A percentile compares a stretch with the other conserved stretches of the same genome.
These are phyloP conservation scores for Hipparchia sbordonii DNA, from an alignment of 2,888 invertebrate species.

Conservation along the genomic window DNA sequence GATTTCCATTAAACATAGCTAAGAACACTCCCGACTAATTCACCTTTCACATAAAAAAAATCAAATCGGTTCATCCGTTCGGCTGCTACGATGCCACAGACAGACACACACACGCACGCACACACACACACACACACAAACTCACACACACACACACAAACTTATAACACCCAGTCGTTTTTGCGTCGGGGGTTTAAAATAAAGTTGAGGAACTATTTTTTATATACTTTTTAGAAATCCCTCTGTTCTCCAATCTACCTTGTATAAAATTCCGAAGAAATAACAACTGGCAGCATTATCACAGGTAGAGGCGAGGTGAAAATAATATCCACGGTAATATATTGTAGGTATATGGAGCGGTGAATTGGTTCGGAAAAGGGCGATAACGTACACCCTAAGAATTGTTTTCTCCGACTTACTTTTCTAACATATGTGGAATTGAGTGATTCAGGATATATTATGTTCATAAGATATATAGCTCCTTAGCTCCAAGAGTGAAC, in stretches of 20 bases:
- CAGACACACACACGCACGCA: no score
- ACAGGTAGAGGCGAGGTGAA: constrained; percentile 18
- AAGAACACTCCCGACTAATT: no score
- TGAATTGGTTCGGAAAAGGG: constrained; percentile 29
- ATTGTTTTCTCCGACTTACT: constrained; percentile 26
- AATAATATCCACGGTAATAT: constrained; percentile 17
- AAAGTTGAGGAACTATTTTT: no score
- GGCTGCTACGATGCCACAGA: no score
- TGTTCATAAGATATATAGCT: not conserved
- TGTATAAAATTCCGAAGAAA: constrained; percentile 4
- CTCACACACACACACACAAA: no score
- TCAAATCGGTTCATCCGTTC: no score
- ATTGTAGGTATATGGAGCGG: constrained; percentile 17
- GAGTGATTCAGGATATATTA: not conserved
- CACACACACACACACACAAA: no score
- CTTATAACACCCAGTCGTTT: no score
- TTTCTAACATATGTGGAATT: not conserved
- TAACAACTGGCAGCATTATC: constrained; percentile 10
- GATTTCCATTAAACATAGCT: no score
- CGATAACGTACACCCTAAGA: constrained; percentile 21
- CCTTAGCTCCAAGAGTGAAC: not conserved
- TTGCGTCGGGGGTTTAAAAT: no score
- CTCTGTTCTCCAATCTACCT: not conserved
- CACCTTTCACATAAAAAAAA: no score
- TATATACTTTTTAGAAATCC: no score